Base-by-base conservation (phyloP, 2,113 vertebrate genomes). In the Natator depressus region DNA sequence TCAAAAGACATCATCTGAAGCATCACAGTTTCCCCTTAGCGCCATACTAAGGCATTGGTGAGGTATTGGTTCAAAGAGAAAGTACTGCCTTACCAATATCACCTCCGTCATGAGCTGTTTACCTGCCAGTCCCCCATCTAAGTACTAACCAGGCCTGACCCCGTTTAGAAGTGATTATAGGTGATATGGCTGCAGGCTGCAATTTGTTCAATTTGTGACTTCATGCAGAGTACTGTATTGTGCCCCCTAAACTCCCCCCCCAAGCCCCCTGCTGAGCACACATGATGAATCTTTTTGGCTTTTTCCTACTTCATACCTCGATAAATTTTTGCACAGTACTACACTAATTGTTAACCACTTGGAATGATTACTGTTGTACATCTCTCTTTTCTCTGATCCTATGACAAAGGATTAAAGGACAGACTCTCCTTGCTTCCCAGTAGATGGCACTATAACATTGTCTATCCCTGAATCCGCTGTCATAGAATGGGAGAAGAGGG, bases 401-500 rank as follows among this genome's bases (percentile, higher is more conserved):
- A 0, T 85, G 12, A 31, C 25, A 90, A 38, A 85, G 82, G 72
- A 84, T 82, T 51, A 49, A 87, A 79, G 81, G 8, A 5, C 11
- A 82, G 14, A 35, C 31, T 82, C 25, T 84, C 59, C 22, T 82
- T 69, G 0, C 14, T 92, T 85, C 19, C 5, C 96, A 91, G 95
- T 87, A 97, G 95, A 31, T 96, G 95, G 93, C 94, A 91, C 54
- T 93, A n/a, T 91, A 91, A 84, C 69, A 59, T 82, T 83, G 59
- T 11, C 19, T 0, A 0, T 93, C 47, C 22, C 2, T 10, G 91
- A 90, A 80, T 49, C 62, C 2, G 29, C 49, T 57, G 1, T 81
- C 1, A 75, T 76, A 54, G 51, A 53, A n/a, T 65, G 9, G 72
- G 38, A 6, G 9, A 88, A 91, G 65, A 19, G 82, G 51, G 2